Evolutionary conservation across 2,888 invertebrate species (phyloP), one percentile per base, ranked within the genome.

Genomic region (Nomada fabriciana): DNA sequence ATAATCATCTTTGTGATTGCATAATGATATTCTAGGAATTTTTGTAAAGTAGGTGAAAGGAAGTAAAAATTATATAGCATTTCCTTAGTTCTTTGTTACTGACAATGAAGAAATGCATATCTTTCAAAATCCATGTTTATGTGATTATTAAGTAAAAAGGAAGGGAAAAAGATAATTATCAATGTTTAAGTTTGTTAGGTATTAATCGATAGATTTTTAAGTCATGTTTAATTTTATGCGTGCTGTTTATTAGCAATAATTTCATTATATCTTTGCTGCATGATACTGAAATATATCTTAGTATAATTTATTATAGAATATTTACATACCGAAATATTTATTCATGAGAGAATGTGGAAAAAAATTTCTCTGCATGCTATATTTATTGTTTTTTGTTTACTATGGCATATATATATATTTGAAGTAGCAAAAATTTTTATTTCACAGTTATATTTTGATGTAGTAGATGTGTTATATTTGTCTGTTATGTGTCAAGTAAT

Each of bases 91-190:
- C 73, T 81, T 83, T 76, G 78, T 88, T 86, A 76, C 69, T 85
- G 81, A 83, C 63, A 81, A 81, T 80, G 76, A 86, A 76, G 81
- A 87, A 84, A 86, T 88, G 91, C 91, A 91, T 91, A 91, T 91
- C 91, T 88, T 88, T 88, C 76, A 59, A 82, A 57, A 83, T 84
- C 82, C 85, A 75, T 80, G 68, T 87, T 86, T 73, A 85, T 82
- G 68, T 70, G 84, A 86, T 86, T 88, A 86, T 83, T 84, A 86
- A 85, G 42, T 53, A 25, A 83, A 36, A 84, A 82, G 78, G 83
- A 82, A 80, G 80, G 79, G 47, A 13, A 47, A 77, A 80, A 85
- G 82, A 89, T 89, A 89, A 86, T 88, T 90, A 89, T 88, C 85
- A 90, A 67, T 86, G 74, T 60, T 77, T 77, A 77, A 72, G 57